A percentile compares a stretch with the other conserved stretches of the same genome.
phyloP scores from a whole-genome alignment of 2,888 invertebrate species.

The Pristionchus japonicus region DNA sequence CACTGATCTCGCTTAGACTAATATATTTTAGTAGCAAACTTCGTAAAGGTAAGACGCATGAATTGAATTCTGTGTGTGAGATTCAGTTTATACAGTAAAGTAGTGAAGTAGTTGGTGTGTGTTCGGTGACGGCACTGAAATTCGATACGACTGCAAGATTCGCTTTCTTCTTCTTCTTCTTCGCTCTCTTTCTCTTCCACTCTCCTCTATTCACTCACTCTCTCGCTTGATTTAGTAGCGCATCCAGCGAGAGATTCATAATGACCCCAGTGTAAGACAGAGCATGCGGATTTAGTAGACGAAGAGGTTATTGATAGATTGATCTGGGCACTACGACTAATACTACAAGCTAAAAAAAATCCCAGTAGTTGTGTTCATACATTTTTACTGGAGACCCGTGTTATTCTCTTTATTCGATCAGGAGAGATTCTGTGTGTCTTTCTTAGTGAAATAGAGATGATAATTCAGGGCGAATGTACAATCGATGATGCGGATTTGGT shows the following conservation, averaged over 20 bases:
- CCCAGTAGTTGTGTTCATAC: no score
- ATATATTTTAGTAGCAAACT: neutral
- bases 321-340: neutral
- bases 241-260: neutral
- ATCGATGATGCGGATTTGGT: conserved; percentile 88
- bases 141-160: conserved; percentile 20
- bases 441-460: neutral
- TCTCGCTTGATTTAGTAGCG: neutral
- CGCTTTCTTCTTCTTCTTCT: conserved; percentile 21
- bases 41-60: neutral
- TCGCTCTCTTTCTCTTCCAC: neutral
- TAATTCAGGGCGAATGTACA: conserved; percentile 65
- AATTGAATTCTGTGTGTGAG: neutral
- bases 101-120: conserved; percentile 29
- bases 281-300: neutral
- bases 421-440: neutral
- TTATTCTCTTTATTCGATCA: no score
- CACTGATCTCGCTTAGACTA: neutral
- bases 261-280: neutral
- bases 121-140: conserved; percentile 1
- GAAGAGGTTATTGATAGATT: neutral
- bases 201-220: neutral
- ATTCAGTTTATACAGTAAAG: conserved; percentile 20
- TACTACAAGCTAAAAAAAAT: no score
- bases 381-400: no score